Evolutionary conservation across 92 coral and sea anemone genomes (phyloP), one percentile per base, ranked within the genome.

Genomic region (Diadumene lineata): DNA sequence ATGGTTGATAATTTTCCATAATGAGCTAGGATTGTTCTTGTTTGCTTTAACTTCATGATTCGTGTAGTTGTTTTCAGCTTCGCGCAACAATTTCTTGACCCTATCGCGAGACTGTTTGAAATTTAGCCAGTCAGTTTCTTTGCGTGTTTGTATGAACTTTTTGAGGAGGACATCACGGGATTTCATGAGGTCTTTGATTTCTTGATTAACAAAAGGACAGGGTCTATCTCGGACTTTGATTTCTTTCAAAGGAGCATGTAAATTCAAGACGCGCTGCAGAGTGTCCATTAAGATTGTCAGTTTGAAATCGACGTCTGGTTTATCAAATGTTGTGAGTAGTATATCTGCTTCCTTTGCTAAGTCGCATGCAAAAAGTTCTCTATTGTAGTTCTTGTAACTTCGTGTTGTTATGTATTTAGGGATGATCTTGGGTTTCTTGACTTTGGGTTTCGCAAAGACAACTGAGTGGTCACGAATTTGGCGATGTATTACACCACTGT

Each of bases 181-280:
- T 81, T 64, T 81, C 81, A 73, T 81, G 33, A 64, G 72, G 1
- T 83, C 79, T 44, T 78, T 84, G 18, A 87, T 68, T 62, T 78
- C 89, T 31, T 55, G 70, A 15, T 78, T 80, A 48, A 76, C 85
- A 66, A 77, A 79, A 31, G 92, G 83, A 65, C 82, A 84, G 32
- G 92, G 88, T 25, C 79, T 83, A 30, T 68, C 68, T 46, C 75
- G 85, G 32, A 74, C 38, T 56, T 46, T 79, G 31, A 84, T 82
- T 8, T 76, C 22, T 74, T 84, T 83, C 13, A 83, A 19, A 32
- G 85, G 88, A 16, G 82, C 88, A 34, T 83, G 77, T 8, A 46
- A 31, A n/a, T 60, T 31, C 13, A 83, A 62, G 18, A 56, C 63
- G 60, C 75, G 74, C 10, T 79, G 78, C 17, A 84, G 56, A 26